Conservation (phyloP, 2,888 invertebrate genomes). For the Meiosimyza platycephala region DNA sequence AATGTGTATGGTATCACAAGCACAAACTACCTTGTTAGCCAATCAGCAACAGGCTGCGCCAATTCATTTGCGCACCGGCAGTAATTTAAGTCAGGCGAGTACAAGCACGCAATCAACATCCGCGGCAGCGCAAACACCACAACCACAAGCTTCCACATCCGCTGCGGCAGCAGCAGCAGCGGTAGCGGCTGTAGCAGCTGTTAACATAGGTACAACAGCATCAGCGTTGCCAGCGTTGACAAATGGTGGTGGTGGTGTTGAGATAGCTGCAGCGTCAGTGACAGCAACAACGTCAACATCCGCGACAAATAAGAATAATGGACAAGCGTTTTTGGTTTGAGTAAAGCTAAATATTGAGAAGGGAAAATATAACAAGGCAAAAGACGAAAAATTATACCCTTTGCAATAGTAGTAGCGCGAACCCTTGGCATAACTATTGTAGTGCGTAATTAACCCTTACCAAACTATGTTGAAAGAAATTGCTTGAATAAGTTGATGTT, state of each 20-base stretch:
- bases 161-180: conserved; percentile 46
- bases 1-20: conserved; percentile 32
- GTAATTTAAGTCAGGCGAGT: conserved; percentile 64
- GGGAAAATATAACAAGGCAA: neutral
- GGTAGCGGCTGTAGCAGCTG: conserved; percentile 49
- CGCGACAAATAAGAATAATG: conserved; percentile 53
- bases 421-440: no score
- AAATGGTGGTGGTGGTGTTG: conserved; percentile 34
- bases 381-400: neutral
- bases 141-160: conserved; percentile 52
- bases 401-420: no score
- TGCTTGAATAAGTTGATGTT: no score
- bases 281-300: conserved; percentile 48
- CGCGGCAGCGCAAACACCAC: conserved; percentile 54
- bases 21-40: conserved; percentile 42
- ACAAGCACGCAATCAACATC: conserved; percentile 65
- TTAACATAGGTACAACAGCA: conserved; percentile 45
- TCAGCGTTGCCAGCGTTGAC: conserved; percentile 44
- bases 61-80: conserved; percentile 63
- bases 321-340: conserved; percentile 66
- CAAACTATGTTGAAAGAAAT: no score
- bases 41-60: conserved; percentile 52
- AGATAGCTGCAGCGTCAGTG: conserved; percentile 27
- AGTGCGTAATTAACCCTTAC: no score
- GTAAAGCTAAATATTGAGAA: conserved; percentile 16